These are phyloP conservation scores for Gari tellinella DNA, from an alignment of 2,888 invertebrate species.

Conservation along the genomic window DNA sequence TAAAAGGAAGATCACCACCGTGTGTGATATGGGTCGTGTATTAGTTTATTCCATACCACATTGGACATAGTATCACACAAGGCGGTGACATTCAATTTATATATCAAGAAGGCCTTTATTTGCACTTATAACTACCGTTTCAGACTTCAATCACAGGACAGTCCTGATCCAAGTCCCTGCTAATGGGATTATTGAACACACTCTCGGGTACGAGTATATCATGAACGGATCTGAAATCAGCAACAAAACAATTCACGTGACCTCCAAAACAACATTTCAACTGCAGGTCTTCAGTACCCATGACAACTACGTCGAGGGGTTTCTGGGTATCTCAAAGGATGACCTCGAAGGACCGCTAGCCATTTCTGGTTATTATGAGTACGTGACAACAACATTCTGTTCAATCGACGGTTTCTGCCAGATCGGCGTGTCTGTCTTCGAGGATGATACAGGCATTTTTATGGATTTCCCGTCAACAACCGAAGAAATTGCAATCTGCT, in stretches of 20 bases:
- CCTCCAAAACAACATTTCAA: conserved; percentile 4
- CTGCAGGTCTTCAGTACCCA: conserved; percentile 35
- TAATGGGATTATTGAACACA: background rate
- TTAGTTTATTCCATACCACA: too few species aligned
- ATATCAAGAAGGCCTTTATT: too few species aligned
- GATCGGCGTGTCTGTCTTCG: conserved; percentile 30
- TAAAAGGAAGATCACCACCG: too few species aligned
- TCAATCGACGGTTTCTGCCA: conserved; percentile 46
- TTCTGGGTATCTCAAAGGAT: conserved; percentile 33
- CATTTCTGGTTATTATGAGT: conserved; percentile 13
- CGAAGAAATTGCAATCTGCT: conserved; percentile 14
- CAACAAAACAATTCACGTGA: conserved; percentile 37
- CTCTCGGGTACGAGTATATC: background rate
- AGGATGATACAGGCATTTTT: conserved; percentile 3
- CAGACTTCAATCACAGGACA: background rate
- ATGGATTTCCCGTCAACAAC: background rate
- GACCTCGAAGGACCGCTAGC: conserved; percentile 1
- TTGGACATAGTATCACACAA: too few species aligned
- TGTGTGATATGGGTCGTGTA: too few species aligned
- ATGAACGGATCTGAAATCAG: conserved; percentile 37
- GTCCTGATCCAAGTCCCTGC: background rate
- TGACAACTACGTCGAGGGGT: conserved; percentile 28
- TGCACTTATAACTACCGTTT: background rate
- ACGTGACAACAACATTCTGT: conserved; percentile 44
- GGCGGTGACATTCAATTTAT: too few species aligned